phyloP scores from a whole-genome alignment of 1,140 invertebrate species.

The Drosophila sp. region DNA sequence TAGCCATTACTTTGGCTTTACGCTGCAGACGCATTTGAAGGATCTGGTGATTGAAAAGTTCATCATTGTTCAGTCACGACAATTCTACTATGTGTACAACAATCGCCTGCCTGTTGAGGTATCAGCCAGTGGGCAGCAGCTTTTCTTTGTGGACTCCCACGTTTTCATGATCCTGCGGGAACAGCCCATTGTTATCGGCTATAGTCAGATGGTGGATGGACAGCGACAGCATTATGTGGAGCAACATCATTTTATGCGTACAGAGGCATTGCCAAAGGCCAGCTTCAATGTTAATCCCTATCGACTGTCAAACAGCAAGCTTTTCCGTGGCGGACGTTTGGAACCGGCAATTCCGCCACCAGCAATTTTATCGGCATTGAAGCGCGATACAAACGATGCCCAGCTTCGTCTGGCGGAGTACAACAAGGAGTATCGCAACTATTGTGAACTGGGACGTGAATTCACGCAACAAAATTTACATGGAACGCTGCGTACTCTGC shows the following conservation, averaged over 20 bases:
- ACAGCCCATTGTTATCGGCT: slow-evolving; percentile 73
- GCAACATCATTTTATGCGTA: slow-evolving; percentile 79
- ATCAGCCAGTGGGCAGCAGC: slow-evolving; percentile 30
- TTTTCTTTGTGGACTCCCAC: slow-evolving; percentile 80
- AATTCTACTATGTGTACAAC: slow-evolving; percentile 74
- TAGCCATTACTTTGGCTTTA: slow-evolving; percentile 80
- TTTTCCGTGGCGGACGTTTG: slow-evolving; percentile 44
- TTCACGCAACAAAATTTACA: slow-evolving; percentile 52
- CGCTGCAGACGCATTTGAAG: slow-evolving; percentile 47
- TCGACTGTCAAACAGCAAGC: slow-evolving; percentile 53
- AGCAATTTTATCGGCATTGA: slow-evolving; percentile 47
- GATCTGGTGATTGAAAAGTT: slow-evolving; percentile 72
- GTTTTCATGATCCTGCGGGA: slow-evolving; percentile 71
- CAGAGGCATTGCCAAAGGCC: slow-evolving; percentile 63
- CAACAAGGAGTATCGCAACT: slow-evolving; percentile 61
- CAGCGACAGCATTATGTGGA: slow-evolving; percentile 59
- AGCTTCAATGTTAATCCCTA: slow-evolving; percentile 68
- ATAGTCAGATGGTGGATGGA: slow-evolving; percentile 34
- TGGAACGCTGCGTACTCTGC: slow-evolving; percentile 54
- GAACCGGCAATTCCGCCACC: slow-evolving; percentile 49
- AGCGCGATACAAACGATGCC: slow-evolving; percentile 46
- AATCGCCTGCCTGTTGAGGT: slow-evolving; percentile 58
- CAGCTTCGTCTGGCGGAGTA: slow-evolving; percentile 46
- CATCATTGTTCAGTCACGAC: slow-evolving; percentile 73
- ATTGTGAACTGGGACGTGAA: slow-evolving; percentile 46